Conservation (phyloP, 2,113 vertebrate species). For the Scophthalmus maximus region DNA sequence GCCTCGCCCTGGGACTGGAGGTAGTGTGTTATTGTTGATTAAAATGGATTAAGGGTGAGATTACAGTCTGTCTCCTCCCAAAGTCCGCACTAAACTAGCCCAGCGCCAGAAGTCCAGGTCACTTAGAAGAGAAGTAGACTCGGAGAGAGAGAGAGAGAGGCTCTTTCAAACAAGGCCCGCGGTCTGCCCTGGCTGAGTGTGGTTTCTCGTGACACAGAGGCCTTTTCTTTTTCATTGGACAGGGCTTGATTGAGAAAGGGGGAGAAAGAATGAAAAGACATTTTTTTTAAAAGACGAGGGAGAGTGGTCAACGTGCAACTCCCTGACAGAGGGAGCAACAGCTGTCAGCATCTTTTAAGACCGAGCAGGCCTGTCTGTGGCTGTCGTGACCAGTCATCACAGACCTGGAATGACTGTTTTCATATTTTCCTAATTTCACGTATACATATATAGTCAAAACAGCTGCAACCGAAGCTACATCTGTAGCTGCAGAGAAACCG, state of each 20-base stretch:
- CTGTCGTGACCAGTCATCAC: too few relatives aligned
- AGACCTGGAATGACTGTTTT: too few relatives aligned
- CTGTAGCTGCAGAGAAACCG: too few relatives aligned
- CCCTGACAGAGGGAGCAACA: conserved; percentile 18
- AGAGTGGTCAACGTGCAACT: conserved; percentile 3
- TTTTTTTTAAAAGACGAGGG: not conserved
- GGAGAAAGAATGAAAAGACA: conserved; percentile 10
- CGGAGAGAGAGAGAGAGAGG: conserved; percentile 70
- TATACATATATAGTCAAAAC: too few relatives aligned
- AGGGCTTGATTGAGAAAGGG: conserved; percentile 52
- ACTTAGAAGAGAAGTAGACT: conserved; percentile 65
- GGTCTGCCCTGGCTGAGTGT: conserved; percentile 52
- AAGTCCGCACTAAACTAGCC: conserved; percentile 72
- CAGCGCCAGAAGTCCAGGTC: conserved; percentile 65
- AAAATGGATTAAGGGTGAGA: conserved; percentile 82
- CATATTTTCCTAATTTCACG: too few relatives aligned
- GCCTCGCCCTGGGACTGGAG: conserved; percentile 75
- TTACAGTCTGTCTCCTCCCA: conserved; percentile 77
- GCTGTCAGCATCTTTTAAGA: conserved; percentile 17
- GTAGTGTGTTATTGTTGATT: conserved; percentile 83
- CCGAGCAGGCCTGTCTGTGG: conserved; percentile 13
- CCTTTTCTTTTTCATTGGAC: conserved; percentile 60
- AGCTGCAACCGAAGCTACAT: too few relatives aligned
- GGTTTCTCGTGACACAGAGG: conserved; percentile 67
- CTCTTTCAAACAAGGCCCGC: conserved; percentile 61